Base-by-base conservation (phyloP, 2,113 vertebrate genomes). In the Semnopithecus entellus region DNA sequence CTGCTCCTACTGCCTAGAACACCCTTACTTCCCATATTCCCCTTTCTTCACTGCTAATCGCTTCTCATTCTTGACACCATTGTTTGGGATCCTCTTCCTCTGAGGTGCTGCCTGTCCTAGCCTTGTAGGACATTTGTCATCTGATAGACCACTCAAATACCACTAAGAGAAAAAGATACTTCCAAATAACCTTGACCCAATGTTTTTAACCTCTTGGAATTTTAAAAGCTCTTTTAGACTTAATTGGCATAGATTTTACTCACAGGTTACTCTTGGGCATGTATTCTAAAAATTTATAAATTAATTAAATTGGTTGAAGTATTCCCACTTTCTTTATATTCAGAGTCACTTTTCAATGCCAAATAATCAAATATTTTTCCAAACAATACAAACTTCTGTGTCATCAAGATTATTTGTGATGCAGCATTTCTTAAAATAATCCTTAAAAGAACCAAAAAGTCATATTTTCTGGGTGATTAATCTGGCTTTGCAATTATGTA, bases 21-120 rank as follows among this genome's bases (percentile, higher is more conserved):
- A 6, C 30, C 45, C 50, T 5, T 18, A 10, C 16, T 52, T 27
- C 14, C 9, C 1, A 0, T 1, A 1, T 6, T 25, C 23, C 43
- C 13, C 48, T 1, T 5, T 16, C 50, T 90, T 50, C n/a, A 27
- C 10, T 38, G n/a, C 35, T 9, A 35, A 40, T 0, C 40, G 7
- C 80, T 76, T 48, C 38, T 73, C 38, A 25, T 64, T 40, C 30
- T 52, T 22, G 4, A 2, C 55, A 64, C 64, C 22, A 17, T 12
- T 23, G 6, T 17, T 6, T 11, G 9, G 78, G 35, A 45, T 23
- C 32, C 35, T 57, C 64, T 94, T 83, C 35, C 17, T 50, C 27
- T 5, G 50, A 8, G 68, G 22, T 5, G 8, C 14, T 78, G 20
- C 18, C 48, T n/a, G 1, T 13, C 20, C 48, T 50, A 12, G 30